These are phyloP conservation scores for Dioctria linearis DNA, from an alignment of 2,888 invertebrate species.

Conservation along the genomic window DNA sequence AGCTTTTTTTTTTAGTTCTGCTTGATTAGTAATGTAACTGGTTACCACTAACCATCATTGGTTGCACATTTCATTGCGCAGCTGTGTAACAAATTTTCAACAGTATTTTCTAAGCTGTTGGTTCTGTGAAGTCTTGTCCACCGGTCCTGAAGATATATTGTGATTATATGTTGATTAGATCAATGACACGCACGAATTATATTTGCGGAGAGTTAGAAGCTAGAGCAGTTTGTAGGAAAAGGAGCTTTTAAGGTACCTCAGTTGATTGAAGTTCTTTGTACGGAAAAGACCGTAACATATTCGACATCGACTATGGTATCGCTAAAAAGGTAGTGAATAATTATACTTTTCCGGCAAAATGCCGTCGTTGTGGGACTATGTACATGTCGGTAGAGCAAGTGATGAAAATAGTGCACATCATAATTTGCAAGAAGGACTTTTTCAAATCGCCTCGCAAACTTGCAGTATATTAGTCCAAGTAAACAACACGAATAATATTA, in stretches of 20 bases:
- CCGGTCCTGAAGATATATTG: constrained; percentile 9
- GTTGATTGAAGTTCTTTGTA: constrained; percentile 36
- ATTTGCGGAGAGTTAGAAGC: constrained; percentile 25
- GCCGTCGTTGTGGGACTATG: constrained; percentile 78
- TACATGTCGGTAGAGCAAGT: constrained; percentile 71
- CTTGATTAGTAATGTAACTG: neutral
- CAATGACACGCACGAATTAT: constrained; percentile 58
- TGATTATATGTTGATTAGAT: constrained; percentile 54
- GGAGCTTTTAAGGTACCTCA: constrained; percentile 5
- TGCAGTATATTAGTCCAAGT: constrained; percentile 84
- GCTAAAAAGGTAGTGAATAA: neutral
- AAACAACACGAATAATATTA: constrained; percentile 83
- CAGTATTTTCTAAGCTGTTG: neutral
- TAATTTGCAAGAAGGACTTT: constrained; percentile 82
- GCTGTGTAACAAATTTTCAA: neutral
- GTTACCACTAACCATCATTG: neutral
- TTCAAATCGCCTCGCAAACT: constrained; percentile 85
- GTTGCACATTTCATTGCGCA: constrained; percentile 27
- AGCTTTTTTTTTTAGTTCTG: constrained; percentile 16
- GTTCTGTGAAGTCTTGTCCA: constrained; percentile 17
- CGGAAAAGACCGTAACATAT: constrained; percentile 6
- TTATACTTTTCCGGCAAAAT: constrained; percentile 65
- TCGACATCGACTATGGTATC: neutral
- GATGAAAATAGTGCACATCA: constrained; percentile 69
- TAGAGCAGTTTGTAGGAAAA: neutral